Evolutionary conservation across 2,797 vertebrate species (phyloP).

Genomic region (Pelodytes ibericus): DNA sequence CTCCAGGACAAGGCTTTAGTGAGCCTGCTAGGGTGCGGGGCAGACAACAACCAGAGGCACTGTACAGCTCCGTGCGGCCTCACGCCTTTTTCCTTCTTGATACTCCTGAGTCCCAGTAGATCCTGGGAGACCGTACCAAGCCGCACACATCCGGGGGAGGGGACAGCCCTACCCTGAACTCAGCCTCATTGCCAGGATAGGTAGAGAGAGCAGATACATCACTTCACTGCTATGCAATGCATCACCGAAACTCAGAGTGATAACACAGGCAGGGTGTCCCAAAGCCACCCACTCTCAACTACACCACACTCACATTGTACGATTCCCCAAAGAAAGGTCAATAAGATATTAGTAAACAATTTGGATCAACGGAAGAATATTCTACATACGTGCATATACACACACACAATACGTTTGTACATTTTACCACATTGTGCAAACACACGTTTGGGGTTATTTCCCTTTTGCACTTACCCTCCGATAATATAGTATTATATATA

Average conservation of each 20-base stretch:
- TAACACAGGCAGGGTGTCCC: too few relatives aligned
- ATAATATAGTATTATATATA: too few relatives aligned
- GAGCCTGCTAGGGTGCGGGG: slow-evolving; percentile 12
- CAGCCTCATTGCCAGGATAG: slow-evolving; percentile 34
- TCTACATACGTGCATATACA: too few relatives aligned
- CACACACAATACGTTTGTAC: too few relatives aligned
- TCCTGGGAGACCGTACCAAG: slow-evolving; percentile 38
- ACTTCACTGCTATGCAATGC: background rate
- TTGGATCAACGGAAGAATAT: too few relatives aligned
- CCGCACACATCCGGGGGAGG: slow-evolving; percentile 32
- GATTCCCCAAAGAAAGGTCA: too few relatives aligned
- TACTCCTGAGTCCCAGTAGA: slow-evolving; percentile 51
- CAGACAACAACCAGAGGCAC: background rate
- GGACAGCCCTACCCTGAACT: slow-evolving; percentile 14
- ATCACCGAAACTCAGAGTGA: background rate
- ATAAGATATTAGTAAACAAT: too few relatives aligned
- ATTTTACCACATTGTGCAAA: too few relatives aligned
- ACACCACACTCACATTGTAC: too few relatives aligned
- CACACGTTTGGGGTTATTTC: too few relatives aligned
- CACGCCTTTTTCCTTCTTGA: slow-evolving; percentile 41
- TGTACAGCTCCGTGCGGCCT: slow-evolving; percentile 9
- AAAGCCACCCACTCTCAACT: too few relatives aligned
- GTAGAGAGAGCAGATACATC: slow-evolving; percentile 4
- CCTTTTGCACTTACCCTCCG: too few relatives aligned
- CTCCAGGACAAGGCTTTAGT: slow-evolving; percentile 48